A percentile compares a stretch with the other conserved stretches of the same genome.
Conservation (phyloP, 2,888 invertebrate species). For the Drosophila demipolita region DNA sequence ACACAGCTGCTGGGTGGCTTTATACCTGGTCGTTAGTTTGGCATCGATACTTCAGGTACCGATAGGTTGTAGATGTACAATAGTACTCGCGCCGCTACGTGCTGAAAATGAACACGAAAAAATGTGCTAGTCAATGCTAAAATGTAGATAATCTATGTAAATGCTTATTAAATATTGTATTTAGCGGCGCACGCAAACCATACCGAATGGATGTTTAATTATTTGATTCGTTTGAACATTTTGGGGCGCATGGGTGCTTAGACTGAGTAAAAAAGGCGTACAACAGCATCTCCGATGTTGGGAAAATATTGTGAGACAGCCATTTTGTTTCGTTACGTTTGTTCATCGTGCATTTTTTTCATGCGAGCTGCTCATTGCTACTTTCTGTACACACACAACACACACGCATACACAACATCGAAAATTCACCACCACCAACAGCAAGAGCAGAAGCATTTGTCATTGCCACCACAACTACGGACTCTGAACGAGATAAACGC, state of each 20-base stretch:
- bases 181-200: constrained; percentile 31
- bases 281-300: constrained; percentile 34
- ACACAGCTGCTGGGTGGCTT: constrained; percentile 19
- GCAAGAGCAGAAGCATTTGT: constrained; percentile 46
- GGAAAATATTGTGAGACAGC: constrained; percentile 70
- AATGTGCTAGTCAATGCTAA: constrained; percentile 65
- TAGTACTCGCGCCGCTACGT: constrained; percentile 60
- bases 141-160: constrained; percentile 57
- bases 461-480: constrained; percentile 35
- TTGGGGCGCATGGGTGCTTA: constrained; percentile 17
- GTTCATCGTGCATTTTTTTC: constrained; percentile 56
- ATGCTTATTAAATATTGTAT: constrained; percentile 41
- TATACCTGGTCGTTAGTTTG: constrained; percentile 24
- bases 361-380: constrained; percentile 51
- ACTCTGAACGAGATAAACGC: constrained; percentile 36
- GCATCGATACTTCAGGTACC: constrained; percentile 10
- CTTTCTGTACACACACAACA: constrained; percentile 39
- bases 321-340: constrained; percentile 81
- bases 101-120: constrained; percentile 58
- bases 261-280: constrained; percentile 18
- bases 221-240: constrained; percentile 17
- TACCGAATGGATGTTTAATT: constrained; percentile 36
- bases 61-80: constrained; percentile 27
- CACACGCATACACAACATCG: constrained; percentile 14
- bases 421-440: constrained; percentile 59